phyloP scores from a whole-genome alignment of 2,888 invertebrate genomes.

The Scaptomyza tumidula region DNA sequence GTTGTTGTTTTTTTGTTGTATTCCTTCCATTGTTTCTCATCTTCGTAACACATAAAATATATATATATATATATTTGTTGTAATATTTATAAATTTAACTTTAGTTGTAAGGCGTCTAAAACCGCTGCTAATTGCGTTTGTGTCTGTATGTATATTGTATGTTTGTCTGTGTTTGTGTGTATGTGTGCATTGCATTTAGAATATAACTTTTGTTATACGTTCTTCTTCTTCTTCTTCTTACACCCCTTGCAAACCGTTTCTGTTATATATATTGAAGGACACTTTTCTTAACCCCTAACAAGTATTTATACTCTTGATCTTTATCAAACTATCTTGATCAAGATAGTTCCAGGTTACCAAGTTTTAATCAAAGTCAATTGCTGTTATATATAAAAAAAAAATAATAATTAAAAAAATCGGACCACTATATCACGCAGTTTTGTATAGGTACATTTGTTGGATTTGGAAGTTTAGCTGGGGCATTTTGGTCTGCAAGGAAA shows the following conservation, averaged over 20 bases:
- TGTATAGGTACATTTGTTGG: neutral
- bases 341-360: too few species aligned
- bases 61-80: conserved; percentile 23
- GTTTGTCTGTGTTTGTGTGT: conserved; percentile 21
- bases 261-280: neutral
- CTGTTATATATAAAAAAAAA: neutral
- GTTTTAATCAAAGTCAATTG: neutral
- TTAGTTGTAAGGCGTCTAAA: conserved; percentile 70
- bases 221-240: neutral
- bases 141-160: conserved; percentile 25
- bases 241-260: conserved; percentile 1
- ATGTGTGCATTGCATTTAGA: conserved; percentile 62
- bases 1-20: conserved; percentile 15
- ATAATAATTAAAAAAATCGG: neutral
- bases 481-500: conserved; percentile 1
- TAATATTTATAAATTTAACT: conserved; percentile 49
- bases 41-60: conserved; percentile 36
- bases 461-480: neutral
- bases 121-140: conserved; percentile 71
- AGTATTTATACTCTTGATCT: neutral
- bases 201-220: conserved; percentile 36
- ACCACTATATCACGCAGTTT: neutral
- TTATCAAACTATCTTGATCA: too few species aligned
- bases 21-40: conserved; percentile 21
- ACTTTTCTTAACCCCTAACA: neutral